Conservation (phyloP, 53 echinoderm and acorn worm species). For the Crossaster papposus region DNA sequence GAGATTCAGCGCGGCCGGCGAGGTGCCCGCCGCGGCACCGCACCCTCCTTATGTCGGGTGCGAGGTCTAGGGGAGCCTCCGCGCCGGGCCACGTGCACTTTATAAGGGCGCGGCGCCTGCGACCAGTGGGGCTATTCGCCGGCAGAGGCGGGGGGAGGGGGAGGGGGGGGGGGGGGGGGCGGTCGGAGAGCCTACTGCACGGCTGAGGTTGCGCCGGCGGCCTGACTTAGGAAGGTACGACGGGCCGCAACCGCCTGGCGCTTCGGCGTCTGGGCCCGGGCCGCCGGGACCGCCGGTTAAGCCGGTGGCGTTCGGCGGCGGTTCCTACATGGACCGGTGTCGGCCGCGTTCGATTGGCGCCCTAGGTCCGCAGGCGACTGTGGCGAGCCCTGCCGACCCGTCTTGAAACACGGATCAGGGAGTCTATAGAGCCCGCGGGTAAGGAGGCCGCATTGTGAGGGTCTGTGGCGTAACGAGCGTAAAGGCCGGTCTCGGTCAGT, state of each 20-base stretch:
- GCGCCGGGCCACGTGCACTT: slow-evolving; percentile 38
- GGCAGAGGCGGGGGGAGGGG: too few relatives aligned
- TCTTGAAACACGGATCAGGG: slow-evolving; percentile 64
- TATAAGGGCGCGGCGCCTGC: slow-evolving; percentile 40
- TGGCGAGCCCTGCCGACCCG: slow-evolving; percentile 55
- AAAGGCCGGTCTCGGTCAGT: too few relatives aligned
- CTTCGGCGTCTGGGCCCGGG: slow-evolving; percentile 14
- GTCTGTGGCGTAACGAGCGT: too few relatives aligned
- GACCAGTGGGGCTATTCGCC: slow-evolving; percentile 8
- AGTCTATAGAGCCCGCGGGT: slow-evolving; percentile 61
- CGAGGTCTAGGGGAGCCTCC: slow-evolving; percentile 35
- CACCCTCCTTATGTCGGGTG: slow-evolving; percentile 61
- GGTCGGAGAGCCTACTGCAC: slow-evolving; percentile 9
- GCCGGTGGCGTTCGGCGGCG: not conserved
- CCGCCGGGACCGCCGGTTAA: slow-evolving; percentile 13
- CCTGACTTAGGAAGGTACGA: too few relatives aligned
- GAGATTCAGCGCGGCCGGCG: slow-evolving; percentile 73
- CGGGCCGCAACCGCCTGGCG: not conserved
- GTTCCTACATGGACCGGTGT: not conserved
- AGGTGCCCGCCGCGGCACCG: slow-evolving; percentile 51
- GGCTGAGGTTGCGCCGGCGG: slow-evolving; percentile 6
- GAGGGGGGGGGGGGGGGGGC: not conserved
- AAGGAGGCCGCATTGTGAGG: too few relatives aligned
- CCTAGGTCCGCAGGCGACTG: slow-evolving; percentile 1
- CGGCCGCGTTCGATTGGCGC: not conserved